These are phyloP conservation scores for Euura lappo DNA, from an alignment of 1,140 invertebrate species.

Conservation along the genomic window DNA sequence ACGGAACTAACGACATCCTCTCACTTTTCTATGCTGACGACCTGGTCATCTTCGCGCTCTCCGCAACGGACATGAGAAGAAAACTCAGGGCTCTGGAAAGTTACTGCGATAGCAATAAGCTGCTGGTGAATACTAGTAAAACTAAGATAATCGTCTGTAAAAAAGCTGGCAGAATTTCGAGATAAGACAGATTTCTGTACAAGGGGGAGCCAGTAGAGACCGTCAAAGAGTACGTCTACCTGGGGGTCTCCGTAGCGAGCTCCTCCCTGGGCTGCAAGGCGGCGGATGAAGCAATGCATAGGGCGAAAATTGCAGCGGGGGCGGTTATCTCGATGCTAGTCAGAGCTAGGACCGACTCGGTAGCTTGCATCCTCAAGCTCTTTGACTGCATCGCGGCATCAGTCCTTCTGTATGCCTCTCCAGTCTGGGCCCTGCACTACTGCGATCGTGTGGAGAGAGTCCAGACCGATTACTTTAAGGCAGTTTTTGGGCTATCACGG, in stretches of 20 bases:
- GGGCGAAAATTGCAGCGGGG: not conserved
- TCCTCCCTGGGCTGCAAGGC: not conserved
- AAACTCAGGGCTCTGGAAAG: not conserved
- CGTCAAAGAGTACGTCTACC: constrained; percentile 24
- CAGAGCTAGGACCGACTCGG: not conserved
- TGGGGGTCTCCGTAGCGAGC: constrained; percentile 29
- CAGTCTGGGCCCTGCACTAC: not conserved
- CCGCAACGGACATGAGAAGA: not conserved
- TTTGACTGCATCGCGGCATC: not conserved
- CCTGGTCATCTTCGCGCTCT: too few relatives aligned
- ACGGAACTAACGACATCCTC: not conserved
- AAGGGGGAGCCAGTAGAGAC: constrained; percentile 18
- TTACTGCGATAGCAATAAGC: constrained; percentile 9
- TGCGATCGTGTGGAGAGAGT: not conserved
- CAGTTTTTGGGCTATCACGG: not conserved
- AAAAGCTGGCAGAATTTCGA: constrained; percentile 12
- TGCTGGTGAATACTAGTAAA: constrained; percentile 18
- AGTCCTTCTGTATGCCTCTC: not conserved
- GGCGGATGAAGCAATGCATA: not conserved
- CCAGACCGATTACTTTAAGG: not conserved
- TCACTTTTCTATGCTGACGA: too few relatives aligned
- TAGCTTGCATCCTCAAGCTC: not conserved
- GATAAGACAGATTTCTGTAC: constrained; percentile 34
- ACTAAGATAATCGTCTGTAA: constrained; percentile 13
- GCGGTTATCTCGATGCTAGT: not conserved